Evolutionary conservation across 2,888 invertebrate genomes (phyloP), one percentile per base, ranked within the genome.

Genomic region (Drosophila diplacantha): DNA sequence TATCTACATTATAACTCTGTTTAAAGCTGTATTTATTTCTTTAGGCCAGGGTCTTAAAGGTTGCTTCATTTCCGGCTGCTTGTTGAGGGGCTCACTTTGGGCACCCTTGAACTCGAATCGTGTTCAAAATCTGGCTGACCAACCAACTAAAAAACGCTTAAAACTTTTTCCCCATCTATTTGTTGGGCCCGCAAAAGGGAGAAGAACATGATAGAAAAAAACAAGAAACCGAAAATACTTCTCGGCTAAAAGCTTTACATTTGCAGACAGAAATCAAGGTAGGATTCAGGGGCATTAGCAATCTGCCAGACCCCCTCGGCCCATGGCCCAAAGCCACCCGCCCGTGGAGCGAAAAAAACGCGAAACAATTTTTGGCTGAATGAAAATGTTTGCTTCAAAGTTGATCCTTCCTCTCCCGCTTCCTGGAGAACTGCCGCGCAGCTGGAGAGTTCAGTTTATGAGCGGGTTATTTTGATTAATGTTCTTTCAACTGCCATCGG

Each of bases 391-490:
- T 74, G 50, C 50, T 37, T 43, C 60, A 60, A 60, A 61, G 60
- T 61, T 62, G 49, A 57, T 59, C 26, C 43, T 60, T 41, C 47
- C 47, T 44, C 32, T 43, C 29, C 24, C 16, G 12, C 20, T 60
- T 43, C 29, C 60, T 18, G 31, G 29, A 22, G 18, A 24, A 24
- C 22, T 41, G 9, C 53, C 29, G 26, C 35, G 31, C 41, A 18
- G 51, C 32, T 34, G 44, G 58, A 47, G 54, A 51, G 69, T 69
- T 57, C 72, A 75, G 66, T 70, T 77, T 81, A 75, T 81, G 81
- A 75, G 60, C 62, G 72, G 73, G 65, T 68, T 78, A 78, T 75
- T 81, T 81, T 77, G 81, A 77, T 77, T 78, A 77, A 78, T 77
- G 77, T 53, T 55, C 60, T 51, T 52, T 53, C 54, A 67, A 55